These are phyloP conservation scores for Mus minutoides DNA, from an alignment of 2,797 vertebrate species.

Conservation along the genomic window DNA sequence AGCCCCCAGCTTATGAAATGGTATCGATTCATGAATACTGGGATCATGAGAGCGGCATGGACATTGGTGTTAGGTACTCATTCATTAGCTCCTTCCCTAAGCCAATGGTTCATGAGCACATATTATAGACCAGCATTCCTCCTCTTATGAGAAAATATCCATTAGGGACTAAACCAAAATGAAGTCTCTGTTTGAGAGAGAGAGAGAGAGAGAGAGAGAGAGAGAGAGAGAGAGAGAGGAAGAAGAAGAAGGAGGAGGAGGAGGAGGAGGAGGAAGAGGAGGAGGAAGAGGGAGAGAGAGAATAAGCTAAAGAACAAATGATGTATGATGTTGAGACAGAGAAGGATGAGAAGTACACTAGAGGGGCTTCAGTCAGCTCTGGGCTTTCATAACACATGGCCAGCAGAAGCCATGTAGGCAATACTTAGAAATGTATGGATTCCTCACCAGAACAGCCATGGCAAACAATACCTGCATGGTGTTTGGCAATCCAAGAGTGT, in stretches of 20 bases:
- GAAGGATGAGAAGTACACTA: not conserved
- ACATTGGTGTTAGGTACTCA: not conserved
- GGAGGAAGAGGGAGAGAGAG: not conserved
- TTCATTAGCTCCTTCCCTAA: not conserved
- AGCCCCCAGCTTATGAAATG: not conserved
- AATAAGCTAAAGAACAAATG: not conserved
- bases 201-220: not conserved
- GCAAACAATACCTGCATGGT: not conserved
- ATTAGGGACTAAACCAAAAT: not conserved
- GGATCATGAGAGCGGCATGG: not conserved
- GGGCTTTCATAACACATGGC: not conserved
- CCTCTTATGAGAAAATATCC: not conserved
- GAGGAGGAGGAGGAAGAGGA: too few species aligned
- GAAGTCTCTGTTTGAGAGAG: not conserved
- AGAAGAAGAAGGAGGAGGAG: too few species aligned
- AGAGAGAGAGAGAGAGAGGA: not conserved
- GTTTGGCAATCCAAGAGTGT: not conserved
- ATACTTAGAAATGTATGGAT: not conserved
- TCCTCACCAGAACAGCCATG: not conserved
- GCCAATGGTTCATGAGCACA: not conserved
- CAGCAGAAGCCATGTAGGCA: not conserved
- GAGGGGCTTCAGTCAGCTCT: not conserved
- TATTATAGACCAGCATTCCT: not conserved
- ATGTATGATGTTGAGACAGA: not conserved
- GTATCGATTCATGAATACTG: not conserved